Conservation (phyloP, 2,888 invertebrate genomes). For the Barypeithes pellucidus region DNA sequence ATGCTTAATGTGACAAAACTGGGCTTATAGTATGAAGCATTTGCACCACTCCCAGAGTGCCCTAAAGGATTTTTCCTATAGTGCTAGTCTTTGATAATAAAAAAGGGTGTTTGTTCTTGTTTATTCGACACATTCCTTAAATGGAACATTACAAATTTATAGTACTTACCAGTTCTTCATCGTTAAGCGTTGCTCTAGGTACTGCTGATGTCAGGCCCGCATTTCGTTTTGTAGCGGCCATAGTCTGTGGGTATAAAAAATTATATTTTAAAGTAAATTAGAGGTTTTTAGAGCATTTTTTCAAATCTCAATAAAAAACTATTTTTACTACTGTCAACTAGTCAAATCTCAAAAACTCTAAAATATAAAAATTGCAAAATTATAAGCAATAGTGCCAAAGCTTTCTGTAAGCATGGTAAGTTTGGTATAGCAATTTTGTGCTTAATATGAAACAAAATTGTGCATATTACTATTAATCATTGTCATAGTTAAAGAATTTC, state of each 20-base stretch:
- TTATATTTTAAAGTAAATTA: conserved; percentile 1
- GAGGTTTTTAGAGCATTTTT: background rate
- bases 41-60: too few relatives aligned
- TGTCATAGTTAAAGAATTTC: too few relatives aligned
- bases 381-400: conserved; percentile 5
- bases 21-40: too few relatives aligned
- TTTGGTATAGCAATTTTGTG: conserved; percentile 8
- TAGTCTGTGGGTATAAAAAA: conserved; percentile 81
- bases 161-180: conserved; percentile 96
- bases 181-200: conserved; percentile 96
- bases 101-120: too few relatives aligned
- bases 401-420: conserved; percentile 18
- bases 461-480: background rate
- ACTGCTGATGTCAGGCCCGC: conserved; percentile 98
- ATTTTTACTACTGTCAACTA: conserved; percentile 1
- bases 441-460: conserved; percentile 10
- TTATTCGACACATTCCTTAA: background rate
- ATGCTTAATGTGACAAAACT: too few relatives aligned
- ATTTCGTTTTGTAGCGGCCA: conserved; percentile 98
- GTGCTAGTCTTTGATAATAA: too few relatives aligned
- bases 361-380: background rate
- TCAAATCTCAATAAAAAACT: conserved; percentile 3
- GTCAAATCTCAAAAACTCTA: conserved; percentile 14
- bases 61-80: too few relatives aligned
- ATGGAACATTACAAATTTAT: background rate